A percentile compares a stretch with the other conserved stretches of the same genome.
Evolutionary conservation across 2,797 vertebrate species (phyloP).

Genomic region (Rachycentron canadum): DNA sequence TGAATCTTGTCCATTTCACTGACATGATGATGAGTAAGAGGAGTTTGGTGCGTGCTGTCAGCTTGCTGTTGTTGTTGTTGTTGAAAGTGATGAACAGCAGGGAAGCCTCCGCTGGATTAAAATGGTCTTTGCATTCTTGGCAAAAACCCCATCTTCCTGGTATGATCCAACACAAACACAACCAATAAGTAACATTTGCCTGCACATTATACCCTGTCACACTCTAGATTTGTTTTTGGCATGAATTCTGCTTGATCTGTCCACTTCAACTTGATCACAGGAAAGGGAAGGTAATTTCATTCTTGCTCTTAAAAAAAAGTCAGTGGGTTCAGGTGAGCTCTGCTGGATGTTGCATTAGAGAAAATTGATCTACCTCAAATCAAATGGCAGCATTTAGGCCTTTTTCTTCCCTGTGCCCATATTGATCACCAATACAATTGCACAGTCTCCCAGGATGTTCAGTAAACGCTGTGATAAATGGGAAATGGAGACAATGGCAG

Average conservation of each 20-base stretch:
- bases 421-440: slow-evolving; percentile 50
- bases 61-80: slow-evolving; percentile 31
- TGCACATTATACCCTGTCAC: not conserved
- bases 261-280: not conserved
- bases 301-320: slow-evolving; percentile 9
- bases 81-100: slow-evolving; percentile 56
- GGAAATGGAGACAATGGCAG: slow-evolving; percentile 27
- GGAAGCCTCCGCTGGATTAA: slow-evolving; percentile 49
- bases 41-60: slow-evolving; percentile 27
- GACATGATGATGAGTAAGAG: slow-evolving; percentile 56
- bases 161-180: slow-evolving; percentile 18
- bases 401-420: slow-evolving; percentile 20
- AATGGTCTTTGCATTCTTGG: slow-evolving; percentile 36
- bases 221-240: not conserved
- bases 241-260: not conserved
- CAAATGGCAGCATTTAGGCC: slow-evolving; percentile 37
- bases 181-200: not conserved
- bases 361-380: slow-evolving; percentile 52
- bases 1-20: slow-evolving; percentile 49
- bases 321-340: slow-evolving; percentile 9
- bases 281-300: not conserved
- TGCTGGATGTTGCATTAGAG: slow-evolving; percentile 24
- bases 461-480: slow-evolving; percentile 8
- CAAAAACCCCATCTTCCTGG: not conserved
- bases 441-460: slow-evolving; percentile 18